A percentile compares a stretch with the other conserved stretches of the same genome.
These are phyloP conservation scores for Phaethon lepturus DNA, from an alignment of 2,113 vertebrate species.

Conservation along the genomic window DNA sequence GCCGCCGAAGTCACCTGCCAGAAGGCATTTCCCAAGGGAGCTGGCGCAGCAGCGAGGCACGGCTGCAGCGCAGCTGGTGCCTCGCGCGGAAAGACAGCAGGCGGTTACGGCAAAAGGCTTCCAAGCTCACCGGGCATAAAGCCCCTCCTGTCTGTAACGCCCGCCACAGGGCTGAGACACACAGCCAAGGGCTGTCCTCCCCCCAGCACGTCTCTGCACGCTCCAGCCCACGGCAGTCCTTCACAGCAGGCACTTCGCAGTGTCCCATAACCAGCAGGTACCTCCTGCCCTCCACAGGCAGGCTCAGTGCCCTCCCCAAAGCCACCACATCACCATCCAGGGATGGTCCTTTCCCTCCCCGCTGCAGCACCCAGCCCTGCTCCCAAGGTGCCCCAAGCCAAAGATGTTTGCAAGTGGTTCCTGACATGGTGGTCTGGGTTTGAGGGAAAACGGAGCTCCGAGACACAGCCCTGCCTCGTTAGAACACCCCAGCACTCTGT, in stretches of 20 bases:
- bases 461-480: background rate
- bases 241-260: accelerated
- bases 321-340: background rate
- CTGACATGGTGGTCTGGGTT: accelerated
- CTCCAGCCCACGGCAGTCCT: background rate
- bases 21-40: background rate
- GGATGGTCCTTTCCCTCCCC: background rate
- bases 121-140: accelerated
- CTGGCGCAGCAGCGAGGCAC: accelerated
- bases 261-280: accelerated
- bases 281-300: background rate
- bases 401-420: background rate
- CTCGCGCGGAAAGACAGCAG: background rate
- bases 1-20: background rate
- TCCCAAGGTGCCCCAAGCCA: background rate
- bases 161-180: background rate
- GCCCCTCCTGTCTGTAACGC: background rate
- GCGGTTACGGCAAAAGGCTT: background rate
- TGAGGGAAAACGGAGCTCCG: background rate
- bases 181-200: background rate
- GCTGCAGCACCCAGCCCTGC: background rate
- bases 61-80: background rate
- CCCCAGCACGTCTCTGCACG: background rate
- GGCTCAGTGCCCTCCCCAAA: background rate
- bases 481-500: background rate